phyloP scores from a whole-genome alignment of 1,140 invertebrate species.

The Drosophila orena region DNA sequence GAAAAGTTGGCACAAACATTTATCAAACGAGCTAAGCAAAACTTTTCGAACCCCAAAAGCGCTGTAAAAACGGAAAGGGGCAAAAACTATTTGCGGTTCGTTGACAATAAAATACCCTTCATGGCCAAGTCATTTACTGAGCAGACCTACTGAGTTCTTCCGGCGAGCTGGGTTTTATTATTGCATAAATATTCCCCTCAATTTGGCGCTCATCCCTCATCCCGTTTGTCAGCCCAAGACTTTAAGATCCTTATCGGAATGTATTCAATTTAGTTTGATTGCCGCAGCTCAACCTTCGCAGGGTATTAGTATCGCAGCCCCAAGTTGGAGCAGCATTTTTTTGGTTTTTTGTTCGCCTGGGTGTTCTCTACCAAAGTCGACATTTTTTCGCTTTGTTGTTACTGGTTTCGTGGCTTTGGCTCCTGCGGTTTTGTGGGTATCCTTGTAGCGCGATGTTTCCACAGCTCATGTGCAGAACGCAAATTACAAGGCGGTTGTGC shows the following conservation, averaged over 20 bases:
- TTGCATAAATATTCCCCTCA: constrained; percentile 20
- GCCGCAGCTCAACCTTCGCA: constrained; percentile 19
- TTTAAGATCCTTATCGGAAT: constrained; percentile 23
- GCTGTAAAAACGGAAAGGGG: constrained; percentile 38
- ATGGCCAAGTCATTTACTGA: constrained; percentile 8
- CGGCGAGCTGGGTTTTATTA: constrained; percentile 9
- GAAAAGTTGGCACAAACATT: constrained; percentile 74
- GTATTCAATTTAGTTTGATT: constrained; percentile 55
- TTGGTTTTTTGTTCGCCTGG: background rate
- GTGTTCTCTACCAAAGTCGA: constrained; percentile 5
- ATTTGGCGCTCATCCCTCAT: constrained; percentile 11
- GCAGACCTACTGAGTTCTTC: background rate
- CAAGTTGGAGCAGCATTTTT: constrained; percentile 11
- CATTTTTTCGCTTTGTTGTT: constrained; percentile 46
- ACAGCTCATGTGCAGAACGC: constrained; percentile 60
- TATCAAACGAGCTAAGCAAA: constrained; percentile 65
- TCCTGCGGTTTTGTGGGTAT: constrained; percentile 40
- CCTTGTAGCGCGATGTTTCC: background rate
- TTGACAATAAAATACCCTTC: constrained; percentile 58
- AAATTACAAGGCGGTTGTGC: constrained; percentile 65
- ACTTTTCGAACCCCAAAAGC: constrained; percentile 32
- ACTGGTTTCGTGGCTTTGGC: constrained; percentile 25
- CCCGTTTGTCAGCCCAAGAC: background rate
- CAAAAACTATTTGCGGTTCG: constrained; percentile 56
- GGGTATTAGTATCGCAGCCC: constrained; percentile 18